phyloP scores from a whole-genome alignment of 2,113 vertebrate species.

The Oenanthe melanoleuca region DNA sequence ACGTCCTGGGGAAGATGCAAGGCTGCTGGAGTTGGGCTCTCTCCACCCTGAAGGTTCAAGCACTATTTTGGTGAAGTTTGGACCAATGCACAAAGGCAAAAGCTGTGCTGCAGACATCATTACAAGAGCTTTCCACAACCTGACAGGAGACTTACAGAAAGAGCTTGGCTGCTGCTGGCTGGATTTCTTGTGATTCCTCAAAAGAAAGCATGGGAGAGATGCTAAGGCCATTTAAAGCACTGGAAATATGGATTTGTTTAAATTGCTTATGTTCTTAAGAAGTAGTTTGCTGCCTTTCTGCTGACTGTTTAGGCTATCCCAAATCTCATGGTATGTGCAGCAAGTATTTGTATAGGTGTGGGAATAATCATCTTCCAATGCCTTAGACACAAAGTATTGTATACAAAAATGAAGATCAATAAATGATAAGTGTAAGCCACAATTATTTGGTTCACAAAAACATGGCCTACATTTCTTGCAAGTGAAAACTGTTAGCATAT shows the following conservation, averaged over 20 bases:
- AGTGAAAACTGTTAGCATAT: not conserved
- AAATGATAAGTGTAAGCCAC: not conserved
- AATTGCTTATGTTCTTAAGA: not conserved
- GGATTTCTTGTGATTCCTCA: not conserved
- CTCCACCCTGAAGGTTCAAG: not conserved
- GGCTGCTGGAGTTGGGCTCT: not conserved
- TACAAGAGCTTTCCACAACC: not conserved
- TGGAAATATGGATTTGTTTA: not conserved
- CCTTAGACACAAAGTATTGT: not conserved
- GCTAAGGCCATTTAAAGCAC: not conserved
- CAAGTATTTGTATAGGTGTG: not conserved
- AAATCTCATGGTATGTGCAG: not conserved
- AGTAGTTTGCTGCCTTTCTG: not conserved
- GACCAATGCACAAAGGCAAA: not conserved
- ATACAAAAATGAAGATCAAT: not conserved
- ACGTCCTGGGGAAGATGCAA: not conserved
- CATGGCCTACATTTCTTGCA: not conserved
- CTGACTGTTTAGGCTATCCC: not conserved
- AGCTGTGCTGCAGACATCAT: not conserved
- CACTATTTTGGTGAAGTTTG: not conserved
- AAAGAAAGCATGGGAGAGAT: not conserved
- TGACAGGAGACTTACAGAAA: not conserved
- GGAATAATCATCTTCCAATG: not conserved
- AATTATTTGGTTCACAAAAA: slow-evolving; percentile 8
- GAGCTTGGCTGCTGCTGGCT: not conserved